Conservation (phyloP, 2,888 invertebrate genomes). For the Psococerastis gibbosa region DNA sequence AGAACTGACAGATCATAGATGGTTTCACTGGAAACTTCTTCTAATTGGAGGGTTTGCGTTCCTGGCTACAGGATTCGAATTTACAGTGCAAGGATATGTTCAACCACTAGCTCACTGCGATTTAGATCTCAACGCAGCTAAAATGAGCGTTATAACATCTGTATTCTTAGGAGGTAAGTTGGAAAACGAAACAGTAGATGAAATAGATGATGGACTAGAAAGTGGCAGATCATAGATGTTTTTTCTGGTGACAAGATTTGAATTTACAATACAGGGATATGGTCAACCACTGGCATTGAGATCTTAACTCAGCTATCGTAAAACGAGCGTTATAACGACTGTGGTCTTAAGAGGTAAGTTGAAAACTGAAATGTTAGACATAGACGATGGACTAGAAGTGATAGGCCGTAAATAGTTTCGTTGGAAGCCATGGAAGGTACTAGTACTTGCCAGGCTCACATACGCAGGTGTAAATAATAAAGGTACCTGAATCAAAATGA, state of each 20-base stretch:
- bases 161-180: constrained; percentile 48
- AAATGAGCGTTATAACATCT: constrained; percentile 49
- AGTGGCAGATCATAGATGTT: constrained; percentile 43
- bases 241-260: constrained; percentile 42
- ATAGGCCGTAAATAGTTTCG: constrained; percentile 48
- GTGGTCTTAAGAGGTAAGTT: constrained; percentile 48
- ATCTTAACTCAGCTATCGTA: constrained; percentile 40
- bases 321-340: constrained; percentile 49
- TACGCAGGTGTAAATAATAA: no score
- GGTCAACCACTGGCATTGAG: constrained; percentile 49
- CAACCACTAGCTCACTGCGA: constrained; percentile 53
- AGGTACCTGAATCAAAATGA: no score
- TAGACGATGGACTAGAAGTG: constrained; percentile 1
- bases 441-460: no score
- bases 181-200: no score
- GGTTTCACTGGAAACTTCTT: constrained; percentile 42
- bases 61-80: constrained; percentile 41
- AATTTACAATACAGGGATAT: constrained; percentile 48
- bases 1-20: constrained; percentile 37
- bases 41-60: constrained; percentile 42
- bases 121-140: constrained; percentile 39
- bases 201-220: background rate
- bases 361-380: no score
- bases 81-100: constrained; percentile 47
- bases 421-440: no score